phyloP scores from a whole-genome alignment of 2,797 vertebrate genomes.

The Hippocampus kuda region DNA sequence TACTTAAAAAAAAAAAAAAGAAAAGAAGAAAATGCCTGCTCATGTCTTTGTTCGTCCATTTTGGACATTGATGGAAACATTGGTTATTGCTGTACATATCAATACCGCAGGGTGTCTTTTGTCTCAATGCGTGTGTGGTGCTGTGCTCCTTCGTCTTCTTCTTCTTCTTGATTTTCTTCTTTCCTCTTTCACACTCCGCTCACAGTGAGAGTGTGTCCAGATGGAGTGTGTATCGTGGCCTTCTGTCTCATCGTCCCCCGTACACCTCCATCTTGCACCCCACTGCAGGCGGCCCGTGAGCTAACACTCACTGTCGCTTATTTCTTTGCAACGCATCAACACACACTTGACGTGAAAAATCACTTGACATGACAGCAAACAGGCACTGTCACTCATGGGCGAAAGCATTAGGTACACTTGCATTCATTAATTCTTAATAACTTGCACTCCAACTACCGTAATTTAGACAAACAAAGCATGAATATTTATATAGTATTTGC shows the following conservation, averaged over 20 bases:
- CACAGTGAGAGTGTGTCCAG: conserved; percentile 55
- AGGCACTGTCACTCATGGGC: not conserved
- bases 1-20: not conserved
- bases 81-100: not conserved
- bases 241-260: conserved; percentile 50
- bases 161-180: not conserved
- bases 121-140: conserved; percentile 12
- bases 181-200: conserved; percentile 47
- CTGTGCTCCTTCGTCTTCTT: conserved; percentile 17
- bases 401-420: not conserved
- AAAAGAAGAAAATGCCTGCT: too few species aligned
- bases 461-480: too few species aligned
- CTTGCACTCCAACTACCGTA: too few species aligned
- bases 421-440: not conserved
- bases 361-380: not conserved
- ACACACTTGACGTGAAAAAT: not conserved
- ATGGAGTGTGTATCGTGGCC: conserved; percentile 56
- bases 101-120: conserved; percentile 5
- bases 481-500: too few species aligned
- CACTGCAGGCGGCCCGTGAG: conserved; percentile 16
- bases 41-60: not conserved
- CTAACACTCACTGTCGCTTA: conserved; percentile 12
- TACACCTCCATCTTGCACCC: conserved; percentile 50
- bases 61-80: not conserved
- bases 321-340: conserved; percentile 1